Evolutionary conservation across 1,140 invertebrate genomes (phyloP).

Genomic region (Drosophila kurseongensis): DNA sequence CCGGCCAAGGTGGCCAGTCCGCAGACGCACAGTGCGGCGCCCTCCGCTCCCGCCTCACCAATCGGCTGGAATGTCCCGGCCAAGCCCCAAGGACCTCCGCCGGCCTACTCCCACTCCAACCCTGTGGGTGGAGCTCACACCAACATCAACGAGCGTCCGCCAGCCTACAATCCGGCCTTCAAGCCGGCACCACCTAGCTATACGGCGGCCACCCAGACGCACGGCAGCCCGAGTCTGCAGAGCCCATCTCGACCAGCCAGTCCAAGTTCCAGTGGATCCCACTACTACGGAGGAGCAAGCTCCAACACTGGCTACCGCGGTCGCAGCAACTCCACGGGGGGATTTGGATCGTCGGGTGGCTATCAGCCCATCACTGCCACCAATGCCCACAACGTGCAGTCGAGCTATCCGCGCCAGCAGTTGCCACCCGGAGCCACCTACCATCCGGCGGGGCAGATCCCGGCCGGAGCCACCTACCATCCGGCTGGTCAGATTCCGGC

Average conservation of each 20-base stretch:
- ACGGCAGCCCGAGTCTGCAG: conserved; percentile 41
- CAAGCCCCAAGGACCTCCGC: conserved; percentile 71
- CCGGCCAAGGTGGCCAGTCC: conserved; percentile 20
- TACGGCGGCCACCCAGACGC: conserved; percentile 51
- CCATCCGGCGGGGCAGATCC: conserved; percentile 56
- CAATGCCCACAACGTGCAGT: conserved; percentile 69
- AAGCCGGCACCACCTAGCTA: conserved; percentile 62
- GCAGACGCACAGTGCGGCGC: conserved; percentile 25
- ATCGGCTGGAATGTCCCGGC: conserved; percentile 78
- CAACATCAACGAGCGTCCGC: conserved; percentile 73
- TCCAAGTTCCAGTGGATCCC: conserved; percentile 1
- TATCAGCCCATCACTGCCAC: conserved; percentile 65
- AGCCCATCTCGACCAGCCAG: conserved; percentile 18
- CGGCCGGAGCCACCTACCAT: conserved; percentile 70
- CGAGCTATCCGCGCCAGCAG: conserved; percentile 67
- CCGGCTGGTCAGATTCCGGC: conserved; percentile 56
- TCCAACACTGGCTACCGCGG: conserved; percentile 50
- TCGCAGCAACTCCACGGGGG: conserved; percentile 64
- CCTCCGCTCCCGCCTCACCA: conserved; percentile 26
- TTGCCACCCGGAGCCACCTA: conserved; percentile 72
- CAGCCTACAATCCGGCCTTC: conserved; percentile 71
- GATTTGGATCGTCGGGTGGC: conserved; percentile 47
- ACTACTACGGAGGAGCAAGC: conserved; percentile 45
- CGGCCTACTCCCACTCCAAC: conserved; percentile 69
- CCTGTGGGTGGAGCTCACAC: conserved; percentile 68